These are phyloP conservation scores for Steatornis caripensis DNA, from an alignment of 2,113 vertebrate species.

Conservation along the genomic window DNA sequence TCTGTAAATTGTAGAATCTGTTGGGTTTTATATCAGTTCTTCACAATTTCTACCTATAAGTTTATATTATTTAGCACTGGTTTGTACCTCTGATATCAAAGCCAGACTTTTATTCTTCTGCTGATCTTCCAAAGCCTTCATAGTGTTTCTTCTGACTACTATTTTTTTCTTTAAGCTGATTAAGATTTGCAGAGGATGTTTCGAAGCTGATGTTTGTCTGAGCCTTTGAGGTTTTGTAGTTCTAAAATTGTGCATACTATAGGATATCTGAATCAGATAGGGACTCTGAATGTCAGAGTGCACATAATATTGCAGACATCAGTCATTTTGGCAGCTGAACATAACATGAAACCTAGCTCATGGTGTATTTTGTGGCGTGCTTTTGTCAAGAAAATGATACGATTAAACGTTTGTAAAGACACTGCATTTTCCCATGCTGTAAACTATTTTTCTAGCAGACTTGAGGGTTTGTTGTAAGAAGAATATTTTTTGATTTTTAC, in stretches of 20 bases:
- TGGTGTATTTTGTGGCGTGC: not conserved
- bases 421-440: not conserved
- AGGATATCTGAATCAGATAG: not conserved
- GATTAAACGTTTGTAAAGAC: not conserved
- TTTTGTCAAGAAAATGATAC: not conserved
- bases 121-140: not conserved
- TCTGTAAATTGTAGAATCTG: not conserved
- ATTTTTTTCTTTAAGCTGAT: no score
- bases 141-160: not conserved
- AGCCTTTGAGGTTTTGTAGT: not conserved
- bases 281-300: not conserved
- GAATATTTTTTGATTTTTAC: not conserved
- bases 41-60: not conserved
- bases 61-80: not conserved
- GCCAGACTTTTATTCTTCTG: not conserved
- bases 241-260: not conserved
- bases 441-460: not conserved
- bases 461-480: not conserved
- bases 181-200: not conserved
- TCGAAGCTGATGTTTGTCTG: not conserved
- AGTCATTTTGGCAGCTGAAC: not conserved
- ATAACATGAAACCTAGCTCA: rapidly evolving
- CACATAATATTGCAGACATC: not conserved
- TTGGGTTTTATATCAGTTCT: not conserved
- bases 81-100: not conserved